Base-by-base conservation (phyloP, 2,888 invertebrate genomes). In the Dione juno region DNA sequence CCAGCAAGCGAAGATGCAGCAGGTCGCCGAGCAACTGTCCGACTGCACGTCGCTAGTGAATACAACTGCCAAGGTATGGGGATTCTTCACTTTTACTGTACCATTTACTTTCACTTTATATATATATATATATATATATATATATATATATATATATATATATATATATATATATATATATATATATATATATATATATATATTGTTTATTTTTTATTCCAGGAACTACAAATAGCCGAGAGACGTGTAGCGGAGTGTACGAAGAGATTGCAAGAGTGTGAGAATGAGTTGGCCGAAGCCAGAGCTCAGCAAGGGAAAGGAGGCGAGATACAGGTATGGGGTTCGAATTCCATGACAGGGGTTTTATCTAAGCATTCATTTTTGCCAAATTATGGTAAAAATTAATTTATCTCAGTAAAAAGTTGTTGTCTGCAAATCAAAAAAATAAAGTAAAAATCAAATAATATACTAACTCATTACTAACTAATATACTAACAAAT, bases 221-320 rank as follows among this genome's bases (percentile, higher is more conserved):
- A 90, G 92, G 88, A 88, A 50, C 78, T 87, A 73, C 79, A 84
- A 19, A 75, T 81, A 0, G 86, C 88, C 0, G 89, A 90, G 43
- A 81, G 81, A 11, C 82, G 85, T 19, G 84, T 86, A 13, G 65
- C 77, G 0, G 88, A 88, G 3, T 85, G 80, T 69, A 77, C 78
- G 3, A 78, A 80, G 0, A 79, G 85, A 0, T 74, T 91, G 65
- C 80, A 82, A 52, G 80, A 83, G 28, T 87, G 85, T 76, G 90
- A 90, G 75, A 72, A 81, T 1, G 85, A 88, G 66, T 76, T 92
- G 16, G 78, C 79, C 0, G 86, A 87, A 13, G 87, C 84, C 2
- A 73, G 88, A 3, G 80, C 82, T 0, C n/a, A 84, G 57, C 87
- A 83, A 71, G 85, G 81, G 19, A 81, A 80, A 57, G 70, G 68